Evolutionary conservation across 2,797 vertebrate genomes (phyloP).

Genomic region (Halcyon leucocephala): DNA sequence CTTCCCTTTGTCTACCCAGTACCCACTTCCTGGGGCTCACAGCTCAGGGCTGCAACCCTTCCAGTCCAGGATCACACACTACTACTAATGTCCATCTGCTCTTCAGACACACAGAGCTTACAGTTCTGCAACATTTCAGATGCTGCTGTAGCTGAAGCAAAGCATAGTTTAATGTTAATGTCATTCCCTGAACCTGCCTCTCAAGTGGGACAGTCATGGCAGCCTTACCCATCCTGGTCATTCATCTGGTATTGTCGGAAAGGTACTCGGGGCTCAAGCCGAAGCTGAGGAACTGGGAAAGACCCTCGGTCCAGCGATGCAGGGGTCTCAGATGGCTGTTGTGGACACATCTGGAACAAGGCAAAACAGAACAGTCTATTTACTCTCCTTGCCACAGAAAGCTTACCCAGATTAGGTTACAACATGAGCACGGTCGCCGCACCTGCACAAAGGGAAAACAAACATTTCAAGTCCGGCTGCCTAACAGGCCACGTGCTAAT

Average conservation of each 20-base stretch:
- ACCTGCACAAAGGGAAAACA: background rate
- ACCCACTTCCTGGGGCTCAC: background rate
- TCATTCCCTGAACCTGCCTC: background rate
- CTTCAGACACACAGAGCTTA: background rate
- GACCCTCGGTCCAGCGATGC: slow-evolving; percentile 81
- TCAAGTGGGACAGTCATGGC: background rate
- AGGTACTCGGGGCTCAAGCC: slow-evolving; percentile 90
- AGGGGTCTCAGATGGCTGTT: slow-evolving; percentile 87
- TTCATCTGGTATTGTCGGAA: slow-evolving; percentile 89
- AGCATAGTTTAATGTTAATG: background rate
- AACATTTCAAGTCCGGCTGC: background rate
- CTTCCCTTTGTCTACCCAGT: background rate
- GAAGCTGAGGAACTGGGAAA: slow-evolving; percentile 84
- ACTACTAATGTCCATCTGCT: background rate
- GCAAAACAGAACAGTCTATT: background rate
- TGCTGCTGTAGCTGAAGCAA: background rate
- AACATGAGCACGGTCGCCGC: rapidly evolving
- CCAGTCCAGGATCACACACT: background rate
- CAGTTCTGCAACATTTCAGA: background rate
- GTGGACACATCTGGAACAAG: slow-evolving; percentile 92
- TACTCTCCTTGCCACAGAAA: background rate
- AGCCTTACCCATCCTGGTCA: slow-evolving; percentile 84
- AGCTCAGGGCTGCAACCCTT: background rate
- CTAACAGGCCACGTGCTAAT: background rate
- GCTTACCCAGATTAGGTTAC: background rate